Conservation (phyloP, 2,888 invertebrate genomes). For the Amiota minor region DNA sequence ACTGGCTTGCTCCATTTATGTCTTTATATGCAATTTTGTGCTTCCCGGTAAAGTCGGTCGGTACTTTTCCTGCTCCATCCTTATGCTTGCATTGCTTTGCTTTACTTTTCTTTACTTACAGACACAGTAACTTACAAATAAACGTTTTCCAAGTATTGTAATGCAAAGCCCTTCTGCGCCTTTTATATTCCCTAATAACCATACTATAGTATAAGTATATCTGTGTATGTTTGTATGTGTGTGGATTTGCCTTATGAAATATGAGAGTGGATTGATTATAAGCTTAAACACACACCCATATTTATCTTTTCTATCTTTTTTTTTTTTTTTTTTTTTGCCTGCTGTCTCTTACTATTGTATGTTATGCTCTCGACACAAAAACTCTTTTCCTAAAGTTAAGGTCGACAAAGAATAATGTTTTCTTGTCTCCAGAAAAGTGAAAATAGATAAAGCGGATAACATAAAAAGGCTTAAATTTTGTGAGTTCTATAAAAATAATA, state of each 20-base stretch:
- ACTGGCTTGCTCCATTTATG: conserved; percentile 25
- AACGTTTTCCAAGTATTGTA: no score
- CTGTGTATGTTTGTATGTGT: conserved; percentile 36
- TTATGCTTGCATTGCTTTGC: no score
- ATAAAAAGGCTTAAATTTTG: conserved; percentile 19
- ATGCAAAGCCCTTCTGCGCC: neutral
- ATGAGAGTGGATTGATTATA: conserved; percentile 28
- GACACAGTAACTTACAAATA: no score
- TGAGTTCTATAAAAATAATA: conserved; percentile 7
- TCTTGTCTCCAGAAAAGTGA: conserved; percentile 6
- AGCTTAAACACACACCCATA: neutral
- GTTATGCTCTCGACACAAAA: conserved; percentile 12
- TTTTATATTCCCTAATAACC: no score
- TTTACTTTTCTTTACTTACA: no score
- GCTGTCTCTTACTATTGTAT: no score
- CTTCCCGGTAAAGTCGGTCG: neutral
- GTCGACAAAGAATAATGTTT: no score
- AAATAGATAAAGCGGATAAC: conserved; percentile 9
- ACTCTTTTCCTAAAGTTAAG: conserved; percentile 11
- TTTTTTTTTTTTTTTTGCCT: no score
- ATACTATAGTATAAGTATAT: neutral
- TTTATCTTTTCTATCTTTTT: conserved; percentile 1
- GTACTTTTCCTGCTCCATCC: no score
- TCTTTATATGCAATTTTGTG: conserved; percentile 30
- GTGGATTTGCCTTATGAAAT: conserved; percentile 32